phyloP scores from a whole-genome alignment of 2,888 invertebrate genomes.

The Patella ulyssiponensis region DNA sequence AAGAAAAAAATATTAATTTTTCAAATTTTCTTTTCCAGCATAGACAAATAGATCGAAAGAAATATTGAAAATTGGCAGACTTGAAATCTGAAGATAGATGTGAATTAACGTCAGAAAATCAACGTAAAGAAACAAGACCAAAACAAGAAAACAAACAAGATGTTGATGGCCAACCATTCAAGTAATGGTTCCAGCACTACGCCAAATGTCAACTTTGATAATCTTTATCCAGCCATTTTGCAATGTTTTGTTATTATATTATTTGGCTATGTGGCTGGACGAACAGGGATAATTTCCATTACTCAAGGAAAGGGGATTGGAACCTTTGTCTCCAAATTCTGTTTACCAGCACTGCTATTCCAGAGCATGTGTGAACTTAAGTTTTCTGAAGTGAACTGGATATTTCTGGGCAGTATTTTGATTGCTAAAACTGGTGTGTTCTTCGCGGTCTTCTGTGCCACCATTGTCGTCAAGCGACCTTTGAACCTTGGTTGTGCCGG shows the following conservation, averaged over 20 bases:
- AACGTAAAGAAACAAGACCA: no score
- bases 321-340: conserved; percentile 93
- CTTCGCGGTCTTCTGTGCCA: conserved; percentile 76
- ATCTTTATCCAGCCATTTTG: conserved; percentile 90
- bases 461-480: conserved; percentile 82
- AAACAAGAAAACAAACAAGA: no score
- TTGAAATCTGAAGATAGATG: no score
- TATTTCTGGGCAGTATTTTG: conserved; percentile 87
- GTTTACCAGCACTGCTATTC: conserved; percentile 92
- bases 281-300: conserved; percentile 56
- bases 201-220: conserved; percentile 74
- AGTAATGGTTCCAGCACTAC: no score
- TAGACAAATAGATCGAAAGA: no score
- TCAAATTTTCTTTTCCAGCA: no score
- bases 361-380: conserved; percentile 88
- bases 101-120: no score
- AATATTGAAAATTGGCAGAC: no score
- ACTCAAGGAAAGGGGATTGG: conserved; percentile 79
- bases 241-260: conserved; percentile 84
- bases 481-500: conserved; percentile 88
- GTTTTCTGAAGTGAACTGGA: conserved; percentile 82
- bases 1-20: no score
- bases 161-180: no score
- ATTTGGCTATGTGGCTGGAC: conserved; percentile 68
- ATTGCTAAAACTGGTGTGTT: conserved; percentile 90